phyloP scores from a whole-genome alignment of 2,113 vertebrate species.

The Protomyctophum bolini region DNA sequence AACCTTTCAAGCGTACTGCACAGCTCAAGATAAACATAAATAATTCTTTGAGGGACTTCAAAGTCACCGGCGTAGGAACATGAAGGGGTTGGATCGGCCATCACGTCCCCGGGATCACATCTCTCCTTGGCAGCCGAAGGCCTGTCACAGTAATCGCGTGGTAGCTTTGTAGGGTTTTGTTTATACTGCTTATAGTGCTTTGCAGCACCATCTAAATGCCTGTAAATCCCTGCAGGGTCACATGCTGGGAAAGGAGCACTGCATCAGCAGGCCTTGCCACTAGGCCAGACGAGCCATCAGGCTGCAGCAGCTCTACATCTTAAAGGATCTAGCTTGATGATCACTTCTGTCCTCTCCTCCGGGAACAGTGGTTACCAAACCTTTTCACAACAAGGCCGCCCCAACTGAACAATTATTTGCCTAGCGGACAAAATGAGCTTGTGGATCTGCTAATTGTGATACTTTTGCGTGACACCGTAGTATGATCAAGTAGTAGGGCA shows the following conservation, averaged over 20 bases:
- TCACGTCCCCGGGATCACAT: slow-evolving; percentile 8
- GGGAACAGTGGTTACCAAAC: no score
- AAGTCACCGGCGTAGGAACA: slow-evolving; percentile 11
- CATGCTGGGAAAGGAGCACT: slow-evolving; percentile 19
- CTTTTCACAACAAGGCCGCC: no score
- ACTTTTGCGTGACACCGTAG: no score
- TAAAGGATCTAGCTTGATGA: slow-evolving; percentile 17
- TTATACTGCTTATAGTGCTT: slow-evolving; percentile 27
- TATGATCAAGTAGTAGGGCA: no score
- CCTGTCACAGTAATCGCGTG: background rate
- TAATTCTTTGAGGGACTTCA: slow-evolving; percentile 14
- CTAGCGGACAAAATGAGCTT: no score
- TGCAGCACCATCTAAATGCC: slow-evolving; percentile 25
- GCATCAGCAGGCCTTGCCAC: slow-evolving; percentile 43
- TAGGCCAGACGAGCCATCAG: slow-evolving; percentile 42
- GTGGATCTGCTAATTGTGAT: no score
- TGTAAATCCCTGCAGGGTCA: slow-evolving; percentile 59
- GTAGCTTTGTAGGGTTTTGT: background rate
- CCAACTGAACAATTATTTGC: no score
- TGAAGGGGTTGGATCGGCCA: background rate
- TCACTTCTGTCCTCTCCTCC: background rate
- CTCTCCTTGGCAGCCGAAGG: slow-evolving; percentile 13
- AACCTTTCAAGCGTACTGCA: background rate
- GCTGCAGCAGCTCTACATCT: slow-evolving; percentile 36
- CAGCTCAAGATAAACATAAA: background rate